A percentile compares a stretch with the other conserved stretches of the same genome.
Evolutionary conservation across 2,888 invertebrate genomes (phyloP).

Genomic region (Tenthredo scrophulariae): DNA sequence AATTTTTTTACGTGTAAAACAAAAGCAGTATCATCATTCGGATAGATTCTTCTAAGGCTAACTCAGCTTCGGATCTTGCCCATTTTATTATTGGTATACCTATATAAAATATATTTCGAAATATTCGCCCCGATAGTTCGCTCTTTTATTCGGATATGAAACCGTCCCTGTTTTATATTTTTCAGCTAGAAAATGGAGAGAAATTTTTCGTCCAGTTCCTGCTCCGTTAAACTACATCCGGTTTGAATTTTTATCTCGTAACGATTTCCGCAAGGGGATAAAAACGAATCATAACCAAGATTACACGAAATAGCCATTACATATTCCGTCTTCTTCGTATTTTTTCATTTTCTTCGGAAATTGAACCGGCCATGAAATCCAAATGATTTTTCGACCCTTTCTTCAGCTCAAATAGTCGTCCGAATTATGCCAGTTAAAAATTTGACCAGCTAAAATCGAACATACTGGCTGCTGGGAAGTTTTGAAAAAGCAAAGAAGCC

Average conservation of each 20-base stretch:
- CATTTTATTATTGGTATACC: not conserved
- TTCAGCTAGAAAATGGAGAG: not conserved
- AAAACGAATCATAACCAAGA: not conserved
- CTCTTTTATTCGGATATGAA: not conserved
- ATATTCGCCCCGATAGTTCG: not conserved
- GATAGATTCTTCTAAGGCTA: not conserved
- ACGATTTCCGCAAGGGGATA: not conserved
- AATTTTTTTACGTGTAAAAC: not conserved
- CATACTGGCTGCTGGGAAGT: not conserved
- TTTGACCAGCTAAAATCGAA: not conserved
- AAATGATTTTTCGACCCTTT: not conserved
- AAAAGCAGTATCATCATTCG: not conserved
- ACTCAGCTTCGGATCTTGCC: not conserved
- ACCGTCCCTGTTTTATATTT: not conserved
- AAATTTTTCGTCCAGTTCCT: constrained; percentile 5
- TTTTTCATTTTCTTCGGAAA: not conserved
- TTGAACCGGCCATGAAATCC: not conserved
- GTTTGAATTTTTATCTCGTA: not conserved
- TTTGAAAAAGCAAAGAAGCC: not conserved
- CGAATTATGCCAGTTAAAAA: not conserved
- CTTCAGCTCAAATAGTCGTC: not conserved
- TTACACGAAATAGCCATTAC: not conserved
- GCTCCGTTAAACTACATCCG: constrained; percentile 35
- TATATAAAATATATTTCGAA: not conserved
- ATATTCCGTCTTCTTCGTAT: not conserved